Percentiles rank a stretch among this genome's conserved stretches.
These are phyloP conservation scores for Lucinisca nassula DNA, from an alignment of 2,888 invertebrate species.

Conservation along the genomic window DNA sequence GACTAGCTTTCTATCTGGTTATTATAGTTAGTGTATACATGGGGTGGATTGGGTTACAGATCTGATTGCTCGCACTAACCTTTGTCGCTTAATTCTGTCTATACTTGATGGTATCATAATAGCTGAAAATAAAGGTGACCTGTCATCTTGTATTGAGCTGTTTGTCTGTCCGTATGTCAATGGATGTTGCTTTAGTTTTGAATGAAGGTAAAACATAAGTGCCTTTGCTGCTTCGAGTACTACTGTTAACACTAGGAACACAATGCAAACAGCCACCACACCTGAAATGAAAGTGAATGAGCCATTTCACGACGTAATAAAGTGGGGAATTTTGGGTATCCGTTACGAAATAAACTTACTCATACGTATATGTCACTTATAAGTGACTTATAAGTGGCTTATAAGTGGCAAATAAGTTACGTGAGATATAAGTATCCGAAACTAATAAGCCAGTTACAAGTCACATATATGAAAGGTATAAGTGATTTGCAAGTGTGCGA, in stretches of 20 bases:
- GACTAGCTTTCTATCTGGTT: no score
- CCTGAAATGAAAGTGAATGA: slow-evolving; percentile 64
- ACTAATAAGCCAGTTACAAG: no score
- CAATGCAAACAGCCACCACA: slow-evolving; percentile 69
- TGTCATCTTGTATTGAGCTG: slow-evolving; percentile 57
- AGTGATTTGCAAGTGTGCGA: no score
- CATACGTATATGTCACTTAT: no score
- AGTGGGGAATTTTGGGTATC: no score
- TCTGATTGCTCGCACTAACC: slow-evolving; percentile 60
- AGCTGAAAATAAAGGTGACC: slow-evolving; percentile 73
- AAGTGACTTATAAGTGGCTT: no score
- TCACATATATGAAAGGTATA: no score
- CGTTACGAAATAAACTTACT: no score
- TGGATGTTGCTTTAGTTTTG: slow-evolving; percentile 74
- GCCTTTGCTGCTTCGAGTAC: slow-evolving; percentile 76
- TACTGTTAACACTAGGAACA: slow-evolving; percentile 69
- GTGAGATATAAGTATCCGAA: background rate
- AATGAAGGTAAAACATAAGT: slow-evolving; percentile 71
- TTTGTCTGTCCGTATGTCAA: slow-evolving; percentile 73
- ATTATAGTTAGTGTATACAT: no score
- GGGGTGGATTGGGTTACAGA: no score
- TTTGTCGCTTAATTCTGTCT: slow-evolving; percentile 71
- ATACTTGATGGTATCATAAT: slow-evolving; percentile 76
- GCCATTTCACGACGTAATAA: no score
- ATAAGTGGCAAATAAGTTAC: background rate